phyloP scores from a whole-genome alignment of 2,797 vertebrate species.

The Siniperca obscura region DNA sequence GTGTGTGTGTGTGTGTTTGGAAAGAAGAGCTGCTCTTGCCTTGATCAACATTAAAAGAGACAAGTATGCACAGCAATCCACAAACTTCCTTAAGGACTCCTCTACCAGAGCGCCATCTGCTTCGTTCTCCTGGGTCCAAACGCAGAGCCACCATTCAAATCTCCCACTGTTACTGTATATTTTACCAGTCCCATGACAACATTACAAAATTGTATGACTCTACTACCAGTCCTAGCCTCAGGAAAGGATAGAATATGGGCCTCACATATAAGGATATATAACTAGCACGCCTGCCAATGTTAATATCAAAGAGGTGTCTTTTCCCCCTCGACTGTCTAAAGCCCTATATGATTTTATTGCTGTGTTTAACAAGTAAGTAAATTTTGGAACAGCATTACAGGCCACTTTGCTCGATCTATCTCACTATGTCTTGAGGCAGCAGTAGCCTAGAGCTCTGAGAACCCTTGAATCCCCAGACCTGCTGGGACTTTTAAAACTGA shows the following conservation, averaged over 20 bases:
- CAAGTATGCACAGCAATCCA: conserved; percentile 27
- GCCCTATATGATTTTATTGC: conserved; percentile 23
- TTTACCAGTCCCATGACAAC: conserved; percentile 24
- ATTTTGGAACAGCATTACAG: conserved; percentile 8
- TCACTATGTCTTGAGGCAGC: conserved; percentile 32
- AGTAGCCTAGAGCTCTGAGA: conserved; percentile 35
- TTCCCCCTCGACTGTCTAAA: conserved; percentile 6
- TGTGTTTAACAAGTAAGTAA: conserved; percentile 28
- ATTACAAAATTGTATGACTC: not conserved
- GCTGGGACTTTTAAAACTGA: conserved; percentile 39
- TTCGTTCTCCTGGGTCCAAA: conserved; percentile 9
- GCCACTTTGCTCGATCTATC: conserved; percentile 15
- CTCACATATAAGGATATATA: not conserved
- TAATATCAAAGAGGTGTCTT: conserved; percentile 12
- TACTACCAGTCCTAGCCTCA: conserved; percentile 8
- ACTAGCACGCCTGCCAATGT: conserved; percentile 10
- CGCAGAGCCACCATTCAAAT: not conserved
- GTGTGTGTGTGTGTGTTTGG: conserved; percentile 13
- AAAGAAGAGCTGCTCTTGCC: conserved; percentile 17
- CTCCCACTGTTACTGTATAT: conserved; percentile 7
- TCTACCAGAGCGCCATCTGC: conserved; percentile 26
- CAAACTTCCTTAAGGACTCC: conserved; percentile 29
- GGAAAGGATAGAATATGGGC: conserved; percentile 7
- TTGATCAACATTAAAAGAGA: conserved; percentile 50
- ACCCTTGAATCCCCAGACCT: conserved; percentile 35